These are phyloP conservation scores for Acanthosepion lycidas DNA, from an alignment of 2,888 invertebrate genomes.

Conservation along the genomic window DNA sequence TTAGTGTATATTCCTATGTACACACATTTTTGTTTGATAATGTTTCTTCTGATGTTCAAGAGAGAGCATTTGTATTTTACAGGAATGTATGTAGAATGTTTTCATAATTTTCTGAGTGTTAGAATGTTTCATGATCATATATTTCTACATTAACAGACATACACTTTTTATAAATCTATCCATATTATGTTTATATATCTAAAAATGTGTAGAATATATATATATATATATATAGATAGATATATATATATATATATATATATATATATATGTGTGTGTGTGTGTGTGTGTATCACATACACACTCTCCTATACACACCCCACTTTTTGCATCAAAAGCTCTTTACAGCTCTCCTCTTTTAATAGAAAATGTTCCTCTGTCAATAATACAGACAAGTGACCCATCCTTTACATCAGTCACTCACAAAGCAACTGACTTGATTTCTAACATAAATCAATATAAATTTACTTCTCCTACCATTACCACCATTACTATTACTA, in stretches of 20 bases:
- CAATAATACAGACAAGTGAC: background rate
- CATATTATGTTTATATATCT: background rate
- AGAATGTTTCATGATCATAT: background rate
- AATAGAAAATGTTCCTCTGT: slow-evolving; percentile 4
- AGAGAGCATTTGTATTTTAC: too few relatives aligned
- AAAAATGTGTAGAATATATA: too few relatives aligned
- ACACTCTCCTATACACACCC: background rate
- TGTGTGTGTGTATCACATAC: background rate
- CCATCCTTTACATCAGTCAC: background rate
- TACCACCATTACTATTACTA: background rate
- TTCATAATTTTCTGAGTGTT: too few relatives aligned
- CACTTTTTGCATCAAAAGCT: background rate
- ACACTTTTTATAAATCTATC: background rate
- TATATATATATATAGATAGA: background rate
- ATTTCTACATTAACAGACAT: background rate
- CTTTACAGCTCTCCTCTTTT: background rate
- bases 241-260: background rate
- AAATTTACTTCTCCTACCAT: background rate
- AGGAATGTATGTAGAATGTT: too few relatives aligned
- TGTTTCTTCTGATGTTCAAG: too few relatives aligned
- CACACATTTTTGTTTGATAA: too few relatives aligned
- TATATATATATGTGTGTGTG: background rate
- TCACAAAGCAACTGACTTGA: slow-evolving; percentile 18
- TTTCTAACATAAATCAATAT: background rate
- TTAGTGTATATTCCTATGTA: background rate